Conservation (phyloP, 2,797 vertebrate species). For the Tympanoctomys barrerae region DNA sequence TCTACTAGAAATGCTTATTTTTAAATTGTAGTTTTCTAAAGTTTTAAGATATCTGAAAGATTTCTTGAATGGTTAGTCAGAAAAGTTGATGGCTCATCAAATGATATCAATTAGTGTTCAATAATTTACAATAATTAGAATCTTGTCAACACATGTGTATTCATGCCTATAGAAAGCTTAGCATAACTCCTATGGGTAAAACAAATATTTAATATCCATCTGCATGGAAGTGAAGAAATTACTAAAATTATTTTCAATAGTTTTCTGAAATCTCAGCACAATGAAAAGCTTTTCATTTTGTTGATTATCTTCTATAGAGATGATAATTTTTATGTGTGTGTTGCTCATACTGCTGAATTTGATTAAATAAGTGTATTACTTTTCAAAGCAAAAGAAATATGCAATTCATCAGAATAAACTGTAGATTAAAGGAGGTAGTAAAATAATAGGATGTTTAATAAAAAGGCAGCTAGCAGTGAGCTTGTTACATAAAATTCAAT, state of each 20-base stretch:
- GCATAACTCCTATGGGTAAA: not conserved
- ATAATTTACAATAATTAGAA: not conserved
- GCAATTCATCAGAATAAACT: not conserved
- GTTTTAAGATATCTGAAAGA: constrained; percentile 27
- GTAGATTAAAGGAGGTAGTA: not conserved
- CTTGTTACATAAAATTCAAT: not conserved
- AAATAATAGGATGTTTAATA: not conserved
- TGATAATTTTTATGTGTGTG: not conserved
- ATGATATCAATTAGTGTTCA: not conserved
- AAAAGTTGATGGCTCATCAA: constrained; percentile 25
- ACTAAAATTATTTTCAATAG: not conserved
- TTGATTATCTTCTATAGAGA: not conserved
- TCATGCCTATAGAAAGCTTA: not conserved
- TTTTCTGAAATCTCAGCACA: constrained; percentile 36
- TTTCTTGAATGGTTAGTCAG: not conserved
- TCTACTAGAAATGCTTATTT: not conserved
- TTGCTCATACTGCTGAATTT: not conserved
- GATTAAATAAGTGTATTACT: not conserved
- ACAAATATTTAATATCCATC: not conserved
- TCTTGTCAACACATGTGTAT: not conserved
- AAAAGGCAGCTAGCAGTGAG: not conserved
- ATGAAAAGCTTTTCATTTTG: constrained; percentile 14
- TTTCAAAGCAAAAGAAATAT: constrained; percentile 36
- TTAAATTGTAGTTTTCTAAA: constrained; percentile 20
- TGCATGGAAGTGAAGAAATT: not conserved